phyloP scores from a whole-genome alignment of 2,113 vertebrate genomes.

The Sisor rabdophorus region DNA sequence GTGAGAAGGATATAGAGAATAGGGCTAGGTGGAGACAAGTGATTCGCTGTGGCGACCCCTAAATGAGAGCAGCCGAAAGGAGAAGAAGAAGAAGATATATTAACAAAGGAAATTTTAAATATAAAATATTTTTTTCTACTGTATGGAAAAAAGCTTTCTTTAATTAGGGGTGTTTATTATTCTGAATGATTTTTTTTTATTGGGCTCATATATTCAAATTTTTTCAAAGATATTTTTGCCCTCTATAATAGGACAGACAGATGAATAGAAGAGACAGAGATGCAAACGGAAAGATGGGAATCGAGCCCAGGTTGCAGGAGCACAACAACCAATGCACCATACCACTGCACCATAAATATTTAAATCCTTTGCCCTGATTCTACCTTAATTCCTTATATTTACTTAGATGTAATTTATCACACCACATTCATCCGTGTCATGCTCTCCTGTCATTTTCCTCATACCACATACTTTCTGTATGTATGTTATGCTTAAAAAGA shows the following conservation, averaged over 20 bases:
- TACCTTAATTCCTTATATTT: neutral
- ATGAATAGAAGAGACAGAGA: too few relatives aligned
- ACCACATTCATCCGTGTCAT: slow-evolving; percentile 2
- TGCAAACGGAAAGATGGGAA: too few relatives aligned
- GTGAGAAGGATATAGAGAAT: too few relatives aligned
- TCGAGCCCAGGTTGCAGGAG: too few relatives aligned
- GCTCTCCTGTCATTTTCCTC: slow-evolving; percentile 4
- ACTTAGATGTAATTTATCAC: neutral
- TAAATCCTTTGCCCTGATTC: neutral
- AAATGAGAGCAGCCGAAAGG: too few relatives aligned
- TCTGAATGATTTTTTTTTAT: neutral
- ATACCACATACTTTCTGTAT: neutral
- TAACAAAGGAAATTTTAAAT: neutral
- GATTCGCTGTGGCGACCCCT: too few relatives aligned
- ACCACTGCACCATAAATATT: neutral
- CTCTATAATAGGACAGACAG: too few relatives aligned
- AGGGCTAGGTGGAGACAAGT: too few relatives aligned
- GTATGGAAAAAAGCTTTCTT: neutral
- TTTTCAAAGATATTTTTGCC: too few relatives aligned
- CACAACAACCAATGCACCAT: too few relatives aligned
- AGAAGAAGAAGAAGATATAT: neutral
- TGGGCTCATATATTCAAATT: too few relatives aligned
- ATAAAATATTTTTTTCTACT: neutral
- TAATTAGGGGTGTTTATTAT: neutral
- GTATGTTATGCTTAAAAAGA: slow-evolving; percentile 13